Evolutionary conservation across 2,888 invertebrate species (phyloP), one percentile per base, ranked within the genome.

Genomic region (Hipparchia semele): DNA sequence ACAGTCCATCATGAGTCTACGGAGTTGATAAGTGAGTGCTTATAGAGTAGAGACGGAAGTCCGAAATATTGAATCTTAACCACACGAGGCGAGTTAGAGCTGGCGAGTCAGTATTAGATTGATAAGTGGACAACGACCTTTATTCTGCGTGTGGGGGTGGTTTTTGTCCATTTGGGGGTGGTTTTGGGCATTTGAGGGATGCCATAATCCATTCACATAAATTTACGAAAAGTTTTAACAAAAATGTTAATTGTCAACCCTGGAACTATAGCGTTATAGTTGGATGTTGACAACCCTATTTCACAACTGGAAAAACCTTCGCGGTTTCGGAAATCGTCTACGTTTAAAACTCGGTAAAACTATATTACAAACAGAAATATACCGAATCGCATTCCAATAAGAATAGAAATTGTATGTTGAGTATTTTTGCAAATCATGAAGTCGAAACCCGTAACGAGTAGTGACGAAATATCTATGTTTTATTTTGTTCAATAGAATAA

Each of bases 351-450:
- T 49, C 45, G 0, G 2, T 51, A 62, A 12, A 5, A 8, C 10
- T 23, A 9, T 4, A 49, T n/a, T 49, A 53, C 39, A 51, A 51
- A 13, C n/a, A 12, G 64, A 72, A 70, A 60, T 64, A 70, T 33
- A 23, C 6, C 53, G 12, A 49, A 62, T 10, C 2, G 6, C 3
- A 9, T 13, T 7, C 5, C 0, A 39, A 6, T 71, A 66, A 62
- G 53, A 66, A 39, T 70, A 51, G 53, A 56, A 64, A 67, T 74
- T 3, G 56, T 8, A 2, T 49, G 49, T 13, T 49, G 59, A 0
- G 13, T 10, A 39, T 53, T 13, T 68, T 70, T 70, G 70, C 70
- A 71, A 51, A 74, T 60, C 65, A 68, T 58, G 70, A 74, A 76
- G 68, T 70, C 59, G 54, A 72, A 72, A 56, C 46, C 56, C 65